phyloP scores from a whole-genome alignment of 2,113 vertebrate genomes.

The Hydrolagus affinis region DNA sequence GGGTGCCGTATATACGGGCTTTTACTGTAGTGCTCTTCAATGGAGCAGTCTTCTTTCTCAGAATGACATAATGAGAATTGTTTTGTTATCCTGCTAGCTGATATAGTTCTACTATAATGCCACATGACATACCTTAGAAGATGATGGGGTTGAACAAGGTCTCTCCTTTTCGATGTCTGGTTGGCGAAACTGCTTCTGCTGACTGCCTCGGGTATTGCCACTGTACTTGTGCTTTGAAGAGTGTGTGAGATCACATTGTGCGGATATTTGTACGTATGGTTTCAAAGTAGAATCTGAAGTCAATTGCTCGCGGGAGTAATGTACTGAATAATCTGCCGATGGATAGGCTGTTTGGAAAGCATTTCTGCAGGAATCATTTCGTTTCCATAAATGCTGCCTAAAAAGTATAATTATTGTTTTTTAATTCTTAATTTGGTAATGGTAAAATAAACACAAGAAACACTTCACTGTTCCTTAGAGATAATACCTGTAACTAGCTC shows the following conservation, averaged over 20 bases:
- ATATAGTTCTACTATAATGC: background rate
- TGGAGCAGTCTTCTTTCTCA: background rate
- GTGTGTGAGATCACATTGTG: conserved; percentile 36
- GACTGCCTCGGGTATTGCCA: background rate
- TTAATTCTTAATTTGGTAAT: background rate
- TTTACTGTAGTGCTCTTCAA: too few relatives aligned
- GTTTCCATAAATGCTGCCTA: conserved; percentile 7
- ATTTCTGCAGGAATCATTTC: conserved; percentile 9
- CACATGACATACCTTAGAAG: conserved; percentile 14
- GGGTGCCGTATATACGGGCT: too few relatives aligned
- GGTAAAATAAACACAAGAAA: conserved; percentile 1
- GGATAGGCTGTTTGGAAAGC: conserved; percentile 2
- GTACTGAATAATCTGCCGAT: background rate
- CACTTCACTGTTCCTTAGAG: too few relatives aligned
- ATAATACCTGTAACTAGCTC: background rate
- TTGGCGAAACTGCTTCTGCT: conserved; percentile 7
- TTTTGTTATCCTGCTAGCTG: background rate
- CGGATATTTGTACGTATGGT: conserved; percentile 40
- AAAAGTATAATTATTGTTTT: background rate
- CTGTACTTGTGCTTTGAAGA: conserved; percentile 26
- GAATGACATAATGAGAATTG: background rate
- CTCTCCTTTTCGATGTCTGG: background rate
- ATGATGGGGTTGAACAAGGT: background rate
- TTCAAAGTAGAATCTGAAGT: conserved; percentile 40
- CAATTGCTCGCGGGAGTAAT: conserved; percentile 35